Base-by-base conservation (phyloP, 64 coral and sea anemone genomes). In the Stylophora pistillata region DNA sequence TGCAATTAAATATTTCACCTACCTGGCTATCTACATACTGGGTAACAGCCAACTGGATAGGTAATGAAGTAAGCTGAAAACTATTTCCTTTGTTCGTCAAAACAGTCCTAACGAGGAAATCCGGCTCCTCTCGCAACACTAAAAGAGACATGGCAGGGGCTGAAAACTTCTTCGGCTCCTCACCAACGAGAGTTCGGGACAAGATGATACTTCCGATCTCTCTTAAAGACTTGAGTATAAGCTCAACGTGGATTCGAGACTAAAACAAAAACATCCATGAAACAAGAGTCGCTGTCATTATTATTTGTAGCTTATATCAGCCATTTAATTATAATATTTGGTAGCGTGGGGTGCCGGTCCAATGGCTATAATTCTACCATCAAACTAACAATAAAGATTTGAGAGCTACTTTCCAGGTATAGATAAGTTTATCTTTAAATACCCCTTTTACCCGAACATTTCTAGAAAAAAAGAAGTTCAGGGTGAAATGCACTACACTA, bases 11-110 rank as follows among this genome's bases (percentile, higher is more conserved):
- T 41, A 41, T 2, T 41, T 41, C 37, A 41, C 81, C 29, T 91
- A 91, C 89, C 89, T 91, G 79, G 66, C 69, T 85, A 25, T 74
- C 69, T 12, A 84, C 78, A 84, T 34, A 47, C 23, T 30, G 31
- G 0, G 52, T 85, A 5, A 14, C 70, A 15, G 55, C 70, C 63
- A 91, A 91, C 41, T 63, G 29, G 13, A 5, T 30, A 0, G 31
- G 30, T 17, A 34, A 74, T n/a, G n/a, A n/a, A 78, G 89, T 78
- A 52, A 91, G 68, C 55, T 54, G 61, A 12, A 91, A 91, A 23
- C 79, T 82, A 5, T 55, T 53, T 28, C 71, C 80, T 57, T 73
- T 65, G 21, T 23, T 72, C 34, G 52, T 55, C 10, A 91, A 23
- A 31, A 25, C 27, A n/a, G 78, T 59, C 34, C 89, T 79, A 73